These are phyloP conservation scores for Alexandromys fortis DNA, from an alignment of 2,113 vertebrate species.

Conservation along the genomic window DNA sequence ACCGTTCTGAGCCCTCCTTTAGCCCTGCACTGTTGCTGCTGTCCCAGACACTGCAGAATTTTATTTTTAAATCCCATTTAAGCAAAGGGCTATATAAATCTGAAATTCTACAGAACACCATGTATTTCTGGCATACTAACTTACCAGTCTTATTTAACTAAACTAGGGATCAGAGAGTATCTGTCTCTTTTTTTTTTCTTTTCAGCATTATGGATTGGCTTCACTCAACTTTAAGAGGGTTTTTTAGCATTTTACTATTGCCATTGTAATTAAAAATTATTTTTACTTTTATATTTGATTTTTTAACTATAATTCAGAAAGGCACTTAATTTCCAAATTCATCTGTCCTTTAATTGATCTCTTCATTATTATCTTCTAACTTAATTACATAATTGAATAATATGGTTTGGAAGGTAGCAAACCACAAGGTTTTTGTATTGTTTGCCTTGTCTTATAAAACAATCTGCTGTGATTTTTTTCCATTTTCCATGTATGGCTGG, in stretches of 20 bases:
- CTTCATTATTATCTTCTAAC: neutral
- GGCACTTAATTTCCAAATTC: neutral
- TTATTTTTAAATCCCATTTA: neutral
- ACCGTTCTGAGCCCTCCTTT: neutral
- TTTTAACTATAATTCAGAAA: neutral
- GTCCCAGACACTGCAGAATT: neutral
- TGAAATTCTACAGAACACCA: neutral
- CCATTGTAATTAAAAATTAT: neutral
- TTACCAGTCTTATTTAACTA: neutral
- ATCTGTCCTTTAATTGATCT: neutral
- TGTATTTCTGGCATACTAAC: neutral
- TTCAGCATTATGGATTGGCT: neutral
- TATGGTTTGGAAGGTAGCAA: neutral
- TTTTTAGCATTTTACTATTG: neutral
- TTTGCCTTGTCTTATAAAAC: neutral
- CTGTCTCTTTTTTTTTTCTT: neutral
- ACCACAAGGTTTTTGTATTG: neutral
- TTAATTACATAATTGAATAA: neutral
- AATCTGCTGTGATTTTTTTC: neutral
- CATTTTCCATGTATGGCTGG: neutral
- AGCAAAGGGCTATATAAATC: no score
- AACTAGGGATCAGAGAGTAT: no score
- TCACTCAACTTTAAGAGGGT: neutral
- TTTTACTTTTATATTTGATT: neutral
- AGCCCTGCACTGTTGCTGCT: neutral